Evolutionary conservation across 2,113 vertebrate species (phyloP), one percentile per base, ranked within the genome.

Genomic region (Muntiacus muntjak): DNA sequence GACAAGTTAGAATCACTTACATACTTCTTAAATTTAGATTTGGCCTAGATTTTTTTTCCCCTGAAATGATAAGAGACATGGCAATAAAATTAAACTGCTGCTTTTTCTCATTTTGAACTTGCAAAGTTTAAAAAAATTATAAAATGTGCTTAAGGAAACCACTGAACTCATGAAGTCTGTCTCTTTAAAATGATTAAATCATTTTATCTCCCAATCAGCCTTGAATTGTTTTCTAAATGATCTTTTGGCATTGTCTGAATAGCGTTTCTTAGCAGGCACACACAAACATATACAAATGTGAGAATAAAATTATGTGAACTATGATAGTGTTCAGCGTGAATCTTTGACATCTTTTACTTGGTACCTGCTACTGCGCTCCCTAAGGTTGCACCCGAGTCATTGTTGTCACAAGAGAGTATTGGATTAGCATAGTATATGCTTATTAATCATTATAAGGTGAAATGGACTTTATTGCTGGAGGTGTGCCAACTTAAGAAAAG

Each of bases 21-120:
- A 93, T 79, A 96, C 81, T 97, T 28, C 71, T 94, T 97, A 97
- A 96, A 90, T 97, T 95, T 98, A 97, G 82, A 97, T 95, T 83
- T 97, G 60, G 17, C 78, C 85, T 88, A 93, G 50, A 67, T 71
- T 60, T 71, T 88, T 82, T 60, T 50, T 81, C 81, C 76, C 0
- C 91, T 81, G 74, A 97, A 95, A 82, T 96, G 78, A 97, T 91
- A 74, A 97, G 16, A 96, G 55, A 36, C 16, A 50, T 12, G 28
- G 30, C 19, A 91, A 87, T 95, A 95, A 97, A 97, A 81, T 54
- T 64, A 94, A 92, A 89, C 30, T 91, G 43, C 58, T 84, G 71
- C 40, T 92, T 96, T 96, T 96, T 92, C 94, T 95, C 64, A 91
- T 52, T 95, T 95, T 97, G 57, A 95, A 93, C 62, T 97, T 55